Evolutionary conservation across 2,113 vertebrate genomes (phyloP), one percentile per base, ranked within the genome.

Genomic region (Thunnus thynnus): DNA sequence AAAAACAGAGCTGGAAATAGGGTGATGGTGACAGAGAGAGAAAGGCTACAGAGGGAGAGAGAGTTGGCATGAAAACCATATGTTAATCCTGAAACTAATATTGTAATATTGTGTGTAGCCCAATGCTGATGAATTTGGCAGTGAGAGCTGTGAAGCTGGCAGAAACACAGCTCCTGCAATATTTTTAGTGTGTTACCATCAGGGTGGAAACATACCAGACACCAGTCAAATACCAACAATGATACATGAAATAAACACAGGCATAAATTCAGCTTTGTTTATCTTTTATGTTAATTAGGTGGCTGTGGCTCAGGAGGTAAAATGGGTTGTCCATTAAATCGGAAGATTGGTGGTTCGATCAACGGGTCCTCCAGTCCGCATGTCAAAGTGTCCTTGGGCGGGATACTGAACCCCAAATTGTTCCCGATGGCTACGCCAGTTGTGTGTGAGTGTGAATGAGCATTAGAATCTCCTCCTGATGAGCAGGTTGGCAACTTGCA

Each of bases 101-200:
- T 13, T 54, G 54, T 70, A 46, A 60, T 56, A 52, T 8, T 36
- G 20, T 60, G 46, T 27, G 51, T 18, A 56, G 27, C 54, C 77
- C 47, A 25, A 58, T 69, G 72, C 58, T 73, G 58, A 80, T 80
- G 76, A 67, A 27, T 80, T 76, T 77, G 82, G 77, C 73, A 75
- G 36, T 3, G 20, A 56, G 36, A 22, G 27, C 10, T 14, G 0
- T 10, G 60, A 57, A 73, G 36, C 67, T 80, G 80, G 67, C 72
- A 63, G 60, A 36, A 30, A 17, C 1, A 4, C 30, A 56, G 22
- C 75, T 18, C 3, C 36, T 41, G 55, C 56, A 46, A 61, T 70
- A 67, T 51, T 58, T 74, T 61, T 36, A 54, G 14, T 60, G 25
- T 54, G 44, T 74, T 78, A 41, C 46, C 30, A 57, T 68, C 63